Percentiles rank a stretch among this genome's conserved stretches.
phyloP scores from a whole-genome alignment of 2,888 invertebrate species.

The Troides helena region DNA sequence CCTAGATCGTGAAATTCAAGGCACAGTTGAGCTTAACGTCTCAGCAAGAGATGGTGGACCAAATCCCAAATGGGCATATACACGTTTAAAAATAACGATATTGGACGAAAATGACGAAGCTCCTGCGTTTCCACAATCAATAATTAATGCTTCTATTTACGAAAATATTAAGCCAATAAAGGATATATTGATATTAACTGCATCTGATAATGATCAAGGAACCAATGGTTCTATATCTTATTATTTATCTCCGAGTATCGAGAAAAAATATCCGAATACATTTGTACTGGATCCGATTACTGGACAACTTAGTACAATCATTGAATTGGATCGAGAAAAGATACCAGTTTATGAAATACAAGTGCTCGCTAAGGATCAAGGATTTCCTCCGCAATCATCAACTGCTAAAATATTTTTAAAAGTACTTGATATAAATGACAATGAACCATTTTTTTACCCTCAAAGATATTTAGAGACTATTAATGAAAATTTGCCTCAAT shows the following conservation, averaged over 20 bases:
- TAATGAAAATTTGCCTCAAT: constrained; percentile 83
- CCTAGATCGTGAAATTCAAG: constrained; percentile 91
- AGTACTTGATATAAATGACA: constrained; percentile 94
- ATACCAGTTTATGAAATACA: constrained; percentile 88
- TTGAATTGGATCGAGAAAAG: constrained; percentile 90
- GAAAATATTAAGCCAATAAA: constrained; percentile 91
- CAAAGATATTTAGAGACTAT: constrained; percentile 90
- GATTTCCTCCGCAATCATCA: constrained; percentile 93
- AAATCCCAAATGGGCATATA: constrained; percentile 95
- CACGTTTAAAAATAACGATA: constrained; percentile 93
- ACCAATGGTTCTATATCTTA: constrained; percentile 95
- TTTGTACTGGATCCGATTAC: constrained; percentile 91
- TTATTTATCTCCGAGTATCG: constrained; percentile 87
- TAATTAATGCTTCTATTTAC: constrained; percentile 87
- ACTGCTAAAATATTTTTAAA: constrained; percentile 91
- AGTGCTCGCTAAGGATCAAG: constrained; percentile 95
- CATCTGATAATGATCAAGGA: constrained; percentile 95
- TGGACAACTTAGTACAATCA: constrained; percentile 89
- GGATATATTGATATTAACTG: constrained; percentile 90
- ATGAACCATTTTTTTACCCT: constrained; percentile 95
- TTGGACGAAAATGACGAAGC: constrained; percentile 97
- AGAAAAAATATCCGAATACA: constrained; percentile 89
- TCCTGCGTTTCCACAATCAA: constrained; percentile 88
- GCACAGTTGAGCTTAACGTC: constrained; percentile 92
- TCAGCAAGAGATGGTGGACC: constrained; percentile 96